phyloP scores from a whole-genome alignment of 2,888 invertebrate genomes.

The Rhagophthalmus giganteus region DNA sequence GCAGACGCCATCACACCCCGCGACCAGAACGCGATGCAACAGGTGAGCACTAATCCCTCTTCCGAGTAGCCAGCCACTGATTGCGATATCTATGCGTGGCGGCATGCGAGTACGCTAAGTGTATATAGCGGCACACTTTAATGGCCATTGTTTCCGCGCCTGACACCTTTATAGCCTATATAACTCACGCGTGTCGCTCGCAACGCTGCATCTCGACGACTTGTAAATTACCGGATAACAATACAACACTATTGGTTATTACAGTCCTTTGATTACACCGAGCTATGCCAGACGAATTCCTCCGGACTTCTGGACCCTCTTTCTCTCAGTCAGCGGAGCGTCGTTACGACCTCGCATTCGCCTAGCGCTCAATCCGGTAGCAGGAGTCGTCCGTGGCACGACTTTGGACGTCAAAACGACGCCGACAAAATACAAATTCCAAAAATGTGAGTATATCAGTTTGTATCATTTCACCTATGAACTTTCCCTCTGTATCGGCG shows the following conservation, averaged over 20 bases:
- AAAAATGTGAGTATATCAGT: conserved; percentile 83
- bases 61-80: conserved; percentile 13
- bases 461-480: neutral
- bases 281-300: conserved; percentile 71
- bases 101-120: conserved; percentile 31
- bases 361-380: conserved; percentile 60
- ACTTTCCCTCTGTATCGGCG: neutral
- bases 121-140: conserved; percentile 31
- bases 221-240: conserved; percentile 19
- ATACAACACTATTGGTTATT: conserved; percentile 37
- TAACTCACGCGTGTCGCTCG: conserved; percentile 38
- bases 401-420: conserved; percentile 91
- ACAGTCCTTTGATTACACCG: conserved; percentile 92
- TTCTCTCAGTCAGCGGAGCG: conserved; percentile 49
- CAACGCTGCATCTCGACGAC: conserved; percentile 34
- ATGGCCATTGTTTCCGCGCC: conserved; percentile 25
- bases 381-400: conserved; percentile 88
- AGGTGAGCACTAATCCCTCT: conserved; percentile 64
- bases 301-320: conserved; percentile 50
- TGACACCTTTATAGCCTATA: conserved; percentile 31
- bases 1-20: conserved; percentile 90
- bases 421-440: conserved; percentile 97
- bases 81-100: conserved; percentile 20
- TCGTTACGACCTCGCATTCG: conserved; percentile 49
- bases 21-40: conserved; percentile 86